Conservation (phyloP, 2,888 invertebrate genomes). For the Melieria omissa region DNA sequence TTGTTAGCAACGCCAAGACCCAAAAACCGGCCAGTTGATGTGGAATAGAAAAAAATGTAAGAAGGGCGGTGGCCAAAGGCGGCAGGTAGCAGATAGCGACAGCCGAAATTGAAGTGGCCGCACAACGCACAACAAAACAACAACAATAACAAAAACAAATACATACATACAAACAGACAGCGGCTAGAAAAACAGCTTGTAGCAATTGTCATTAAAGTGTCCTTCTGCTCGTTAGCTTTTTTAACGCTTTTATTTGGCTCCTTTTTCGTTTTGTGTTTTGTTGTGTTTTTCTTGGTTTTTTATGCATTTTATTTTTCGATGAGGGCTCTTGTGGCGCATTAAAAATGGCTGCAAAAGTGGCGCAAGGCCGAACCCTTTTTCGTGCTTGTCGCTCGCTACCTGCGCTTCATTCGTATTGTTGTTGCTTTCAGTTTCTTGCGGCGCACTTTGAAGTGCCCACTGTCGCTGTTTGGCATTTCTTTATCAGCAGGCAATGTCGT, state of each 20-base stretch:
- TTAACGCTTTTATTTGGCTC: slow-evolving; percentile 5
- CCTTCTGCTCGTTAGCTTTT: slow-evolving; percentile 40
- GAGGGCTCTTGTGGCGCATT: too few relatives aligned
- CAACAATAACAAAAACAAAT: slow-evolving; percentile 12
- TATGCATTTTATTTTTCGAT: too few relatives aligned
- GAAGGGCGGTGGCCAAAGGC: neutral
- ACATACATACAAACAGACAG: too few relatives aligned
- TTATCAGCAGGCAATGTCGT: too few relatives aligned
- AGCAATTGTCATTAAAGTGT: slow-evolving; percentile 48
- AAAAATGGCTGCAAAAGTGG: slow-evolving; percentile 6
- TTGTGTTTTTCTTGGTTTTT: neutral
- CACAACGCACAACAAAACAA: neutral
- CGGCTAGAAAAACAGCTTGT: slow-evolving; percentile 30
- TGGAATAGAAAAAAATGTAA: neutral
- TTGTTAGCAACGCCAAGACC: neutral
- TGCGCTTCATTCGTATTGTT: too few relatives aligned
- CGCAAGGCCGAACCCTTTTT: slow-evolving; percentile 32
- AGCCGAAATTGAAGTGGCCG: neutral
- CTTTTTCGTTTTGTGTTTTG: slow-evolving; percentile 11
- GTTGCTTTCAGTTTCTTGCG: too few relatives aligned
- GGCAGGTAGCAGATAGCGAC: neutral
- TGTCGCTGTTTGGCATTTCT: too few relatives aligned
- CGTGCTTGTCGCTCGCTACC: neutral
- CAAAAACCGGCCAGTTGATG: neutral
- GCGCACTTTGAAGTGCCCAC: too few relatives aligned